A percentile compares a stretch with the other conserved stretches of the same genome.
phyloP scores from a whole-genome alignment of 2,113 vertebrate genomes.

The Cichladusa arquata region DNA sequence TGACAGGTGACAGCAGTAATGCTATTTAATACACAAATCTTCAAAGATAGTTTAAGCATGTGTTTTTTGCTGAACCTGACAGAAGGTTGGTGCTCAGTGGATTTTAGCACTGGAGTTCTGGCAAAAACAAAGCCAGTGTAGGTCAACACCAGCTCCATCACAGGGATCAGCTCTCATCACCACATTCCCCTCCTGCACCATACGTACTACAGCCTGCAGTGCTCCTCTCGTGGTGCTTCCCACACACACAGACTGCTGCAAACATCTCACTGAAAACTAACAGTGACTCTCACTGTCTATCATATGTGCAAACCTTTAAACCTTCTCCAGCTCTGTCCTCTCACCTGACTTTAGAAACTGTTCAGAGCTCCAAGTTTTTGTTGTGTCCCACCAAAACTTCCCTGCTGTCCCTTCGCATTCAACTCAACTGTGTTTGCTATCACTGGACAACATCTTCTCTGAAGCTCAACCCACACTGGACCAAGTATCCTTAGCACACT shows the following conservation, averaged over 20 bases:
- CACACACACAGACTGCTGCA: not conserved
- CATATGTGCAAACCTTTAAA: not conserved
- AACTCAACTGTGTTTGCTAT: not conserved
- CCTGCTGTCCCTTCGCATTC: not conserved
- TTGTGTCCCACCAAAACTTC: accelerated
- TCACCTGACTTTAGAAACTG: not conserved
- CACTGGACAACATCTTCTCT: not conserved
- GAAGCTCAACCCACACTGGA: not conserved
- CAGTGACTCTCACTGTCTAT: not conserved
- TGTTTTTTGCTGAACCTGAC: not conserved
- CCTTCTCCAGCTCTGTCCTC: not conserved
- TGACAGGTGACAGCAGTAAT: not conserved
- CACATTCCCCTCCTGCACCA: not conserved
- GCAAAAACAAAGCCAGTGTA: not conserved
- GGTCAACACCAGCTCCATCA: not conserved
- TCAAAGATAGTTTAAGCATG: not conserved
- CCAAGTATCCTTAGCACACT: not conserved
- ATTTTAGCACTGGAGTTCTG: not conserved
- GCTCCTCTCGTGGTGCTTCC: accelerated
- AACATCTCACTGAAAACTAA: not conserved
- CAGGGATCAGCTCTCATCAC: not conserved
- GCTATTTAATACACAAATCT: not conserved
- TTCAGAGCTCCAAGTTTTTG: not conserved
- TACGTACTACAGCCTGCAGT: accelerated
- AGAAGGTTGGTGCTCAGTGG: not conserved